Conservation (phyloP, 2,888 invertebrate species). For the Drosophila lutescens region DNA sequence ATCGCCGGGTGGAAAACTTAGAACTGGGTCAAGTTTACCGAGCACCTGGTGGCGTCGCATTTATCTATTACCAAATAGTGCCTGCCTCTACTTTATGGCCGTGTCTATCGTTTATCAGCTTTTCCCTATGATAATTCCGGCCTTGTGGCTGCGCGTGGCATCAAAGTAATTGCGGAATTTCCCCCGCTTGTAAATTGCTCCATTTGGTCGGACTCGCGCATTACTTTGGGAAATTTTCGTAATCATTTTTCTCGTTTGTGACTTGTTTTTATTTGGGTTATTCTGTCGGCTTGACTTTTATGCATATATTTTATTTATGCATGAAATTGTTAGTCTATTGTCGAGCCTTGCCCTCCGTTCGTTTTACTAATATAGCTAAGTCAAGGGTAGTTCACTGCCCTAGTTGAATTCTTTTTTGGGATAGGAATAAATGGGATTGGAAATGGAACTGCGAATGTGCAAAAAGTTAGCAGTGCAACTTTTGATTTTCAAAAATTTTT, state of each 20-base stretch:
- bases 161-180: slow-evolving; percentile 55
- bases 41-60: slow-evolving; percentile 26
- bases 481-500: too few species aligned
- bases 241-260: slow-evolving; percentile 56
- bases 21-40: slow-evolving; percentile 76
- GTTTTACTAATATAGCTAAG: slow-evolving; percentile 9
- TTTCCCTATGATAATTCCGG: slow-evolving; percentile 54
- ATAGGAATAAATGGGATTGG: background rate
- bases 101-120: slow-evolving; percentile 53
- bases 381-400: slow-evolving; percentile 6
- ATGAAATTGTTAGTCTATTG: slow-evolving; percentile 31
- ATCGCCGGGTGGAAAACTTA: slow-evolving; percentile 18
- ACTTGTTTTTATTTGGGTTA: slow-evolving; percentile 61
- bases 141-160: slow-evolving; percentile 57
- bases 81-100: slow-evolving; percentile 13
- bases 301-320: slow-evolving; percentile 38
- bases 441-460: too few species aligned
- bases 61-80: slow-evolving; percentile 58
- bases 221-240: slow-evolving; percentile 62
- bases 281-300: slow-evolving; percentile 37
- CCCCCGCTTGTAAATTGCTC: slow-evolving; percentile 48
- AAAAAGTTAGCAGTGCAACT: too few species aligned
- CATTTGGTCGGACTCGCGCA: slow-evolving; percentile 31
- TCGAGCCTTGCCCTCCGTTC: slow-evolving; percentile 6
- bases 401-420: slow-evolving; percentile 3